A percentile compares a stretch with the other conserved stretches of the same genome.
Conservation (phyloP, 2,888 invertebrate species). For the Automeris io region DNA sequence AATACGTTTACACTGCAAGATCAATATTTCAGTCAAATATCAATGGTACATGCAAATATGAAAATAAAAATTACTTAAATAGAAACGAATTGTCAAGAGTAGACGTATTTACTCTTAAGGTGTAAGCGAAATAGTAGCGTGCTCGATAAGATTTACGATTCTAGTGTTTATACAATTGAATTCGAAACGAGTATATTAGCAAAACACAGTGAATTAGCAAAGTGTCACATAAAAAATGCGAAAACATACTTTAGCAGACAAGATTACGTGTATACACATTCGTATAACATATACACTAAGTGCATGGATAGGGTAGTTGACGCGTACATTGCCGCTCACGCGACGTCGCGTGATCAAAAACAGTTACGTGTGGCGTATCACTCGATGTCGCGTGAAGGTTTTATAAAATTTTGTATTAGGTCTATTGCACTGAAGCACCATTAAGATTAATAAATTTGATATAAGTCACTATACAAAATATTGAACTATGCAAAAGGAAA, state of each 20-base stretch:
- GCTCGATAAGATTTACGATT: slow-evolving; percentile 2
- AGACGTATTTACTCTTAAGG: slow-evolving; percentile 4
- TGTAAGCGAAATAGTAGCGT: slow-evolving; percentile 1
- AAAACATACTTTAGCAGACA: slow-evolving; percentile 25
- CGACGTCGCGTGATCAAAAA: no score
- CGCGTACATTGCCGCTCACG: no score
- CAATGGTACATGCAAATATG: neutral
- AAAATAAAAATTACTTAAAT: neutral
- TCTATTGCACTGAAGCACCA: no score
- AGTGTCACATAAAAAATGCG: slow-evolving; percentile 27
- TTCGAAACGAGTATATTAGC: neutral
- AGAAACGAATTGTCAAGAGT: neutral
- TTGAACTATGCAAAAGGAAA: no score
- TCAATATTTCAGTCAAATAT: neutral
- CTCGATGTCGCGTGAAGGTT: no score
- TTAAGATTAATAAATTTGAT: no score
- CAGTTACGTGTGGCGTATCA: no score
- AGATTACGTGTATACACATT: slow-evolving; percentile 19
- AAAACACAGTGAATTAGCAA: slow-evolving; percentile 15
- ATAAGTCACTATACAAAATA: no score
- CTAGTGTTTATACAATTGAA: neutral
- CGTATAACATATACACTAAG: slow-evolving; percentile 36
- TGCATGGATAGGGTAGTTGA: slow-evolving; percentile 55
- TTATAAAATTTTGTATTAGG: no score
- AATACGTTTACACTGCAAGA: no score